Evolutionary conservation across 2,113 vertebrate species (phyloP).

Genomic region (cattle (Bos taurus)): ARS-UCD2.0 NC_037336.1:54872501-54873000

Average conservation of each 20-base stretch:
- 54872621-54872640: neutral
- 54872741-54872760: neutral
- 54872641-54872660: neutral
- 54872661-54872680: neutral
- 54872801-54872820: neutral
- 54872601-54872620: neutral
- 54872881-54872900: constrained; percentile 9
- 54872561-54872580: neutral
- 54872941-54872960: neutral
- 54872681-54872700: neutral
- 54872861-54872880: neutral
- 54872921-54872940: constrained; percentile 35
- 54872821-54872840: constrained; percentile 27
- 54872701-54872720: neutral
- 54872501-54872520: neutral
- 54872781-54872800: neutral
- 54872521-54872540: neutral
- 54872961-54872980: constrained; percentile 28
- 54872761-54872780: neutral
- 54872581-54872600: neutral
- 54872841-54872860: neutral
- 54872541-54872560: neutral
- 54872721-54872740: neutral
- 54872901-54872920: neutral
- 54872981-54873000: constrained; percentile 12